phyloP scores from a whole-genome alignment of 2,113 vertebrate genomes.

The Pardalotus punctatus region DNA sequence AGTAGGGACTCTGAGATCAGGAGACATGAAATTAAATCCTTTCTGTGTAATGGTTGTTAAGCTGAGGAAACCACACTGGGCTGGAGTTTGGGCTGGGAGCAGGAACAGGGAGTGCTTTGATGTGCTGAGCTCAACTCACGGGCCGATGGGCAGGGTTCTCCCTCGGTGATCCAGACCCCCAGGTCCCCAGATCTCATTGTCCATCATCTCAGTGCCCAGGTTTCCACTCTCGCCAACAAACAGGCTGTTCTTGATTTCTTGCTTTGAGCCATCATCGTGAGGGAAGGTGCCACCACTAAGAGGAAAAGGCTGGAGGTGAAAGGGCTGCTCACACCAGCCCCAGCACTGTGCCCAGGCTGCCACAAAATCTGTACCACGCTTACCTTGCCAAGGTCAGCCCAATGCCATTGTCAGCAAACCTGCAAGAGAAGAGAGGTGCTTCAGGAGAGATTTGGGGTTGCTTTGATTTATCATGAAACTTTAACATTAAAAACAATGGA shows the following conservation, averaged over 20 bases:
- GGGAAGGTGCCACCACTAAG: conserved; percentile 94
- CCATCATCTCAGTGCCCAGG: conserved; percentile 78
- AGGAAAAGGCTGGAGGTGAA: conserved; percentile 1
- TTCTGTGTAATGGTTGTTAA: not conserved
- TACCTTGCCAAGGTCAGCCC: conserved; percentile 95
- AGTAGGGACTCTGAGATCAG: not conserved
- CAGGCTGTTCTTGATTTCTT: conserved; percentile 93
- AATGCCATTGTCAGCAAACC: conserved; percentile 97
- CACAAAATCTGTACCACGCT: not conserved
- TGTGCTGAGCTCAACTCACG: conserved; percentile 76
- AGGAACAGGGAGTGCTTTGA: not conserved
- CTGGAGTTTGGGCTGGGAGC: not conserved
- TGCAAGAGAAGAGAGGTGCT: conserved; percentile 52
- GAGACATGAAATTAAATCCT: conserved; percentile 7
- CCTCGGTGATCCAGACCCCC: conserved; percentile 84
- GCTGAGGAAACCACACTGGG: not conserved
- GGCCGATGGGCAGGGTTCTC: conserved; percentile 87
- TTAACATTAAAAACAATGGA: not conserved
- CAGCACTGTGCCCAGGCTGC: not conserved
- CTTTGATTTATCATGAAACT: not conserved
- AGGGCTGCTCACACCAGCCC: not conserved
- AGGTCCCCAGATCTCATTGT: conserved; percentile 86
- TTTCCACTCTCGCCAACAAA: conserved; percentile 97
- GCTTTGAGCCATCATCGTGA: conserved; percentile 91
- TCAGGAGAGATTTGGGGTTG: not conserved